Evolutionary conservation across 2,113 vertebrate genomes (phyloP), one percentile per base, ranked within the genome.

Genomic region (Perognathus longimembris): DNA sequence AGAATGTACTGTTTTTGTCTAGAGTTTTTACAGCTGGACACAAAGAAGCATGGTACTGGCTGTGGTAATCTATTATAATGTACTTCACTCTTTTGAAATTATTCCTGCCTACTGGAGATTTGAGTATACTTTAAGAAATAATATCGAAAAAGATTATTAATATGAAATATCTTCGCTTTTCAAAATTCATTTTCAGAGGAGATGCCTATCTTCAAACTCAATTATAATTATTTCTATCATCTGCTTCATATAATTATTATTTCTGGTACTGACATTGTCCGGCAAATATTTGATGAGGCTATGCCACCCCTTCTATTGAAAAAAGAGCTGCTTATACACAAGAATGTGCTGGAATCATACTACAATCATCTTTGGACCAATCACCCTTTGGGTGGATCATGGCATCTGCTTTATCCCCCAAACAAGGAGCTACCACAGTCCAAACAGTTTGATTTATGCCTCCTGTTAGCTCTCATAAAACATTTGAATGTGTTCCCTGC

Each of bases 181-280:
- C 95, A 96, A 96, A 94, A 96, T 97, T 97, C 59, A 88, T 96
- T 97, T 97, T 96, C 96, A 97, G 96, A 97, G 96, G 96, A 96
- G 94, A 96, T 96, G 93, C 94, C 94, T 90, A 75, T 96, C 96
- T 97, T 96, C 94, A 96, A 96, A 94, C 95, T 96, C 94, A 95
- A 97, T 87, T 96, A 97, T 95, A 96, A 94, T 86, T 96, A 96
- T 90, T 97, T 97, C 83, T 97, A 94, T 94, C 96, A 96, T 96
- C 95, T 97, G 82, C 95, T 97, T 95, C 95, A 97, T 94, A 95
- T 97, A 95, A 95, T 97, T 90, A 97, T 97, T 86, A 95, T 97
- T 96, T 96, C 95, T 92, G 97, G 96, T 96, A 97, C 96, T 95
- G 97, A 97, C 77, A 94, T 95, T 94, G 92, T 97, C 59, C 93